phyloP scores from a whole-genome alignment of 2,113 vertebrate genomes.

The Daphoenositta chrysoptera region DNA sequence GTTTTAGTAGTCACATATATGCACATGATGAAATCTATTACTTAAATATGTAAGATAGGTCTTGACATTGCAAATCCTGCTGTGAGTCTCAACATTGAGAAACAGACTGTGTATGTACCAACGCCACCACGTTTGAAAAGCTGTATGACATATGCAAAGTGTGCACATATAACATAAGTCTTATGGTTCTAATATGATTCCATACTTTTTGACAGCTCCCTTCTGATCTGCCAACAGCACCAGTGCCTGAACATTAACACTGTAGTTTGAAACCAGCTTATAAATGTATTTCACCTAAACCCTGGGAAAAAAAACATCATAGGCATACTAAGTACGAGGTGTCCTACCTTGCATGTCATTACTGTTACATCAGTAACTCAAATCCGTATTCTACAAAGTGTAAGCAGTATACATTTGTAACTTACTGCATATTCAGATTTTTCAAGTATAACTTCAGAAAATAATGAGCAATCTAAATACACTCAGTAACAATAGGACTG shows the following conservation, averaged over 20 bases:
- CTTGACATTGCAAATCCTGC: not conserved
- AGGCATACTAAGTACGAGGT: not conserved
- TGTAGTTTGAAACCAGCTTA: not conserved
- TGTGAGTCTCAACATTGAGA: not conserved
- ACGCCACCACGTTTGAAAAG: not conserved
- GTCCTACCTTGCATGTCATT: not conserved
- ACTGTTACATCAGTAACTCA: not conserved
- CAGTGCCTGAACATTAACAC: not conserved
- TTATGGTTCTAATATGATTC: not conserved
- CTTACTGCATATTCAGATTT: not conserved
- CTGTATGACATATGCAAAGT: not conserved
- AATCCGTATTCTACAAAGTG: not conserved
- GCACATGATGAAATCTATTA: not conserved
- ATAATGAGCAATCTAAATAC: not conserved
- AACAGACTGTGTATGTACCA: not conserved
- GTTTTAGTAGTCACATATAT: not conserved
- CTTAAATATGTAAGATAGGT: not conserved
- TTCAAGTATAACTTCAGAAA: not conserved
- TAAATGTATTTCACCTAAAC: not conserved
- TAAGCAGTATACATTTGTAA: not conserved
- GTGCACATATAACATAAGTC: not conserved
- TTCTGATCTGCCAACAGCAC: not conserved
- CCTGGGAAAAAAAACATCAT: not conserved
- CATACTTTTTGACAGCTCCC: not conserved
- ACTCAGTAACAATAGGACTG: not conserved